A percentile compares a stretch with the other conserved stretches of the same genome.
Conservation (phyloP, 2,113 vertebrate species). For the Syngnathus typhle region DNA sequence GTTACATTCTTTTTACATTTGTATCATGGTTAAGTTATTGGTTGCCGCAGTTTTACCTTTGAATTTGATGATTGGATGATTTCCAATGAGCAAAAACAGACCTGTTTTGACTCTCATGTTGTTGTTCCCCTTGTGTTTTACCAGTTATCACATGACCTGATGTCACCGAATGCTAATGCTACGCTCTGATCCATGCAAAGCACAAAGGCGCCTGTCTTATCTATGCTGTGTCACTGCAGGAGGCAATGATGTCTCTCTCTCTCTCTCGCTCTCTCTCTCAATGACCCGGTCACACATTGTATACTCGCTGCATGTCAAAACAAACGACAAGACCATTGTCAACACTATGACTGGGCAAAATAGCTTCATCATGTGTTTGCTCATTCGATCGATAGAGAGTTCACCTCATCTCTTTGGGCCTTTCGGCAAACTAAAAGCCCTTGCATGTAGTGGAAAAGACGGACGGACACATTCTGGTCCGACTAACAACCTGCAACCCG, state of each 20-base stretch:
- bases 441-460: not conserved
- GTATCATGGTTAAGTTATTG: not conserved
- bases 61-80: not conserved
- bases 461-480: not conserved
- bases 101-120: not conserved
- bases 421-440: not conserved
- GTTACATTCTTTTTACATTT: not conserved
- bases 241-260: not conserved
- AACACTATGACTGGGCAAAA: not conserved
- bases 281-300: not conserved
- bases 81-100: not conserved
- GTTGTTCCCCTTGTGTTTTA: not conserved
- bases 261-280: not conserved
- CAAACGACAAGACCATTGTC: not conserved
- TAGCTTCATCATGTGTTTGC: not conserved
- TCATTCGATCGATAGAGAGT: not conserved
- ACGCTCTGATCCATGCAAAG: not conserved
- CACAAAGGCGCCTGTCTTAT: slow-evolving; percentile 9
- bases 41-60: not conserved
- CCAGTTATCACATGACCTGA: not conserved
- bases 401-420: not conserved
- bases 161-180: not conserved
- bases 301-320: slow-evolving; percentile 3
- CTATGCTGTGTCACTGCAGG: not conserved
- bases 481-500: not conserved